Conservation (phyloP, 2,797 vertebrate genomes). For the Pempheris klunzingeri region DNA sequence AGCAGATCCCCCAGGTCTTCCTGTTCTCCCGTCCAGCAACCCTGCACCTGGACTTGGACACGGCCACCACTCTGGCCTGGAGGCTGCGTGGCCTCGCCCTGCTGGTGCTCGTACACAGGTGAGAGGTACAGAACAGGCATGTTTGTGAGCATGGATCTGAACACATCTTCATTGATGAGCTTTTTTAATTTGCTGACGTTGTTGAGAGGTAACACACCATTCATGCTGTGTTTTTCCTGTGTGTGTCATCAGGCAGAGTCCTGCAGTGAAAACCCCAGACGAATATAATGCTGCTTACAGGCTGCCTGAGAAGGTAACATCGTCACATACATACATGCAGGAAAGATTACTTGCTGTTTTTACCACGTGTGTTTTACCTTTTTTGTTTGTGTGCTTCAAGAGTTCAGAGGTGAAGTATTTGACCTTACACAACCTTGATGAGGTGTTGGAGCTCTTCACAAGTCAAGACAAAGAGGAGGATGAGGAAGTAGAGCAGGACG, state of each 20-base stretch:
- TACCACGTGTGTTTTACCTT: not conserved
- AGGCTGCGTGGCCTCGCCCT: constrained; percentile 90
- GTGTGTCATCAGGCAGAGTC: constrained; percentile 80
- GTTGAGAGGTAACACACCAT: not conserved
- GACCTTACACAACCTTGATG: constrained; percentile 85
- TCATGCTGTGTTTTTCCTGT: not conserved
- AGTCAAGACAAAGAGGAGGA: constrained; percentile 70
- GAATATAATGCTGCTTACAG: constrained; percentile 89
- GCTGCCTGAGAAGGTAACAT: constrained; percentile 88
- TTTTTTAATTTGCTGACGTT: not conserved
- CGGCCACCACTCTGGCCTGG: constrained; percentile 90
- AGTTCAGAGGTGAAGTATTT: constrained; percentile 87
- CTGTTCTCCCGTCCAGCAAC: constrained; percentile 90
- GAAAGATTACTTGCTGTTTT: not conserved
- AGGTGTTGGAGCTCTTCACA: constrained; percentile 87
- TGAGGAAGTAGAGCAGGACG: constrained; percentile 46
- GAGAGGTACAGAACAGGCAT: not conserved
- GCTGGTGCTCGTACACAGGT: constrained; percentile 91
- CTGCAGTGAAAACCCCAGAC: constrained; percentile 81
- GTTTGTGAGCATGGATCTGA: not conserved
- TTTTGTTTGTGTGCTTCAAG: constrained; percentile 67
- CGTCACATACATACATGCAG: not conserved
- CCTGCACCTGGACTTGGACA: constrained; percentile 85
- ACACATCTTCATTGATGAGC: not conserved
- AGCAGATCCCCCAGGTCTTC: constrained; percentile 92